Base-by-base conservation (phyloP, 2,797 vertebrate genomes). In the Accipiter minullus region DNA sequence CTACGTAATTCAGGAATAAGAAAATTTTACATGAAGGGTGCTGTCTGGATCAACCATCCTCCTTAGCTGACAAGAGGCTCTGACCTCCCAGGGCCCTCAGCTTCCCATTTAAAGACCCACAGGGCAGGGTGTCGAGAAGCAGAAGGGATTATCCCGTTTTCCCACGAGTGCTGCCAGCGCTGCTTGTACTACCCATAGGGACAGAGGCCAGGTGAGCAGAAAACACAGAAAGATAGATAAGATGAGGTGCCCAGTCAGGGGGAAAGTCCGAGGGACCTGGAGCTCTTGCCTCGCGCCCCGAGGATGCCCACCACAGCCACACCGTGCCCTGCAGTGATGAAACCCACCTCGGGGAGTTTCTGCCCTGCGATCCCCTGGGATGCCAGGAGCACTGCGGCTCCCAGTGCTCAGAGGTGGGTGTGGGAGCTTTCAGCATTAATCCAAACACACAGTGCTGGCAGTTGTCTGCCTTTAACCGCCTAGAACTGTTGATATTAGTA, bases 311-410 rank as follows among this genome's bases (percentile, higher is more conserved):
- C 3, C 1, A 17, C 8, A 11, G 9, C 19, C 36, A 29, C 32
- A 60, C 12, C 2, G 0, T 9, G 26, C 32, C 3, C 4, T 0
- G 2, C 38, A 32, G 22, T 0, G 0, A 21, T 5, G 16, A 27
- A 56, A 52, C 22, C 2, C 5, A 3, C 16, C 64, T 13, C 8
- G 0, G 12, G 60, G 36, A 67, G 31, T 8, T 91, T 8, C 36
- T 26, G 11, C 36, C 22, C 31, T 10, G 13, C 0, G 1, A 17
- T 31, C 44, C 66, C 26, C 44, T 12, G 26, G 44, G 55, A 15
- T 9, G 4, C 19, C 1, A 0, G 47, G 6, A 72, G 9, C 32
- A 19, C 44, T 15, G 20, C 1, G 0, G 38, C 47, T 67, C 58
- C 48, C 12, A 42, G 34, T 2, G 2, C 47, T 21, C 52, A 5